A percentile compares a stretch with the other conserved stretches of the same genome.
phyloP scores from a whole-genome alignment of 2,888 invertebrate species.

The Idaea aversata region DNA sequence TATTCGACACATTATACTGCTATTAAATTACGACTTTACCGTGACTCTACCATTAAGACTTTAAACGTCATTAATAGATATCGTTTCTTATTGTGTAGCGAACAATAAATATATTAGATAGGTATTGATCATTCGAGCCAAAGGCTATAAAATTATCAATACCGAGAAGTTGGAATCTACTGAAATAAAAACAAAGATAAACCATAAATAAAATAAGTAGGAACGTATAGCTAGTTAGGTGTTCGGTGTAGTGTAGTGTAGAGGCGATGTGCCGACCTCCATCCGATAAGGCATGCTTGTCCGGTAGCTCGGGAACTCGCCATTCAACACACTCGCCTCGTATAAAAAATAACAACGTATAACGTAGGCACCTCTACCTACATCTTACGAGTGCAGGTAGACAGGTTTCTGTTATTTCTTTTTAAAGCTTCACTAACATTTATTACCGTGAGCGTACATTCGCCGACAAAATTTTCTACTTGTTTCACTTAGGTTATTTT shows the following conservation, averaged over 20 bases:
- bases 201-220: neutral
- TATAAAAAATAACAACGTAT: slow-evolving; percentile 48
- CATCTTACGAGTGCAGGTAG: slow-evolving; percentile 26
- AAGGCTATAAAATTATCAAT: neutral
- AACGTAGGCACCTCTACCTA: slow-evolving; percentile 18
- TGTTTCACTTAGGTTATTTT: neutral
- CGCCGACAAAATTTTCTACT: slow-evolving; percentile 21
- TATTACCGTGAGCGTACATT: slow-evolving; percentile 24
- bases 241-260: slow-evolving; percentile 9
- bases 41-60: neutral
- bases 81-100: neutral
- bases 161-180: neutral
- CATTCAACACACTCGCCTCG: slow-evolving; percentile 45
- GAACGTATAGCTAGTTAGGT: slow-evolving; percentile 14
- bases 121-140: neutral
- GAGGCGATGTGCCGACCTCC: slow-evolving; percentile 47
- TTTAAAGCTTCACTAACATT: slow-evolving; percentile 32
- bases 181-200: slow-evolving; percentile 1
- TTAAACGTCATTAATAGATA: neutral
- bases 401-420: slow-evolving; percentile 39
- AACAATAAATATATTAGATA: neutral
- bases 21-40: neutral
- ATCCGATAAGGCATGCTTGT: slow-evolving; percentile 63
- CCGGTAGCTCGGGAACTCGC: slow-evolving; percentile 52
- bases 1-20: slow-evolving; percentile 1